Conservation (phyloP, 1,140 invertebrate species). For the Drosophila kurseongensis region DNA sequence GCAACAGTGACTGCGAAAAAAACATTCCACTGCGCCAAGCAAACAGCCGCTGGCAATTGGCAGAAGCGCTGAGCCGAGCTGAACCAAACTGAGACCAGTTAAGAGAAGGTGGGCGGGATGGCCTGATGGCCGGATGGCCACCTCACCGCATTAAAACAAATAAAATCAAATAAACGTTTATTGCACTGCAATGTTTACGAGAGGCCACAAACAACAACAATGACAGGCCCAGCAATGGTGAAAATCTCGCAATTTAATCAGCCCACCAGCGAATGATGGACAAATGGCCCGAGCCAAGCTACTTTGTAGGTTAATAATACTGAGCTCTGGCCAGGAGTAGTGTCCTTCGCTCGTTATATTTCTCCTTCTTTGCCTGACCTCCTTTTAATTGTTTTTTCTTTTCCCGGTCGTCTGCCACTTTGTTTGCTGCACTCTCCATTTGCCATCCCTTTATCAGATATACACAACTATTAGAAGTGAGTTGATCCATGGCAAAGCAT, state of each 20-base stretch:
- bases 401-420: not conserved
- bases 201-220: slow-evolving; percentile 10
- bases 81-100: slow-evolving; percentile 1
- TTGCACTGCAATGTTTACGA: slow-evolving; percentile 34
- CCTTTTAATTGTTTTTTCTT: not conserved
- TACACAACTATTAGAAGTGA: not conserved
- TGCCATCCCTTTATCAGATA: not conserved
- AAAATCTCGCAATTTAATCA: slow-evolving; percentile 17
- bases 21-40: slow-evolving; percentile 55
- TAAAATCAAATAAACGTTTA: slow-evolving; percentile 61
- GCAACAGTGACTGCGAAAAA: slow-evolving; percentile 48
- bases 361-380: not conserved
- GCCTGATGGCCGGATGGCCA: not conserved
- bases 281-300: not conserved
- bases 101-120: no score
- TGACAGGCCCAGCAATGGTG: not conserved
- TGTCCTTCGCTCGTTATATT: no score
- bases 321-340: not conserved
- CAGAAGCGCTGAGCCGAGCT: slow-evolving; percentile 14
- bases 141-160: slow-evolving; percentile 56
- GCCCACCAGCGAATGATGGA: slow-evolving; percentile 10
- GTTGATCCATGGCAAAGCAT: not conserved
- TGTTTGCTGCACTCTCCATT: not conserved
- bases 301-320: slow-evolving; percentile 9
- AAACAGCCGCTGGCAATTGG: slow-evolving; percentile 45